Evolutionary conservation across 2,113 vertebrate species (phyloP).

Genomic region (Motacilla tschutschensis): DNA sequence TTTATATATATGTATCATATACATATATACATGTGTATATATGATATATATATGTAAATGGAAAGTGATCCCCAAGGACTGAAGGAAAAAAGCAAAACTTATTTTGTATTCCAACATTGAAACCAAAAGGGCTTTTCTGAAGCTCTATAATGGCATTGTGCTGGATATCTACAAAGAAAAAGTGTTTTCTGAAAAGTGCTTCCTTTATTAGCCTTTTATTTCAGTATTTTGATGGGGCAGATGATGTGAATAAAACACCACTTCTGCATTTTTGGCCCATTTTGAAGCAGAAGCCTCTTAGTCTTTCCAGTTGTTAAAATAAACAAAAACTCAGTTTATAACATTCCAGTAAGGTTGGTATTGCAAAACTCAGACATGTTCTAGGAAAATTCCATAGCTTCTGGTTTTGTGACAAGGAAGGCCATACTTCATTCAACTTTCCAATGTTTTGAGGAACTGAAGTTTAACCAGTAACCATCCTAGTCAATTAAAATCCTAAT

Average conservation of each 20-base stretch:
- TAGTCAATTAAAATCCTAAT: slow-evolving; percentile 5
- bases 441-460: slow-evolving; percentile 42
- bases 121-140: slow-evolving; percentile 59
- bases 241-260: slow-evolving; percentile 7
- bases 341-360: slow-evolving; percentile 67
- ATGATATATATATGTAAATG: slow-evolving; percentile 33
- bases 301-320: slow-evolving; percentile 31
- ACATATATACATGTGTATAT: not conserved
- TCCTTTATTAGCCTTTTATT: slow-evolving; percentile 62
- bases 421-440: slow-evolving; percentile 30
- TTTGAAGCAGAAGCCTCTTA: slow-evolving; percentile 56
- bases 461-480: slow-evolving; percentile 62
- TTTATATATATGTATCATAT: slow-evolving; percentile 56
- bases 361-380: slow-evolving; percentile 3
- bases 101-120: slow-evolving; percentile 48
- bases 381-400: slow-evolving; percentile 43
- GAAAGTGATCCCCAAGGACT: slow-evolving; percentile 69
- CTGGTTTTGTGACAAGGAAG: slow-evolving; percentile 46
- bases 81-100: slow-evolving; percentile 54
- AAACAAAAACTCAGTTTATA: not conserved
- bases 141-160: slow-evolving; percentile 66
- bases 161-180: slow-evolving; percentile 49
- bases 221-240: slow-evolving; percentile 65
- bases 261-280: slow-evolving; percentile 15
- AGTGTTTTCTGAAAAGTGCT: slow-evolving; percentile 63